Conservation (phyloP, 1,140 invertebrate genomes). For the Ganaspis sp. region DNA sequence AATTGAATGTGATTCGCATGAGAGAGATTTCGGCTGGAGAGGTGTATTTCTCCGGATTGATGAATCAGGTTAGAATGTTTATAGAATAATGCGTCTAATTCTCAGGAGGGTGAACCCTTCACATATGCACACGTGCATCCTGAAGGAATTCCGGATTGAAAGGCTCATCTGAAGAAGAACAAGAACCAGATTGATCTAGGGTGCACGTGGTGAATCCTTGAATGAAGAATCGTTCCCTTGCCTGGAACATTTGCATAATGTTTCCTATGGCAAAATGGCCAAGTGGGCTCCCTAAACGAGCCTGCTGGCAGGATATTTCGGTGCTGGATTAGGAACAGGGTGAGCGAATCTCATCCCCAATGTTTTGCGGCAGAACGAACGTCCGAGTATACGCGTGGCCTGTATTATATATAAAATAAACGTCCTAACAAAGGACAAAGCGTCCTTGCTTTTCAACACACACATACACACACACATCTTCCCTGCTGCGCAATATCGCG, state of each 20-base stretch:
- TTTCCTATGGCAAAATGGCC: constrained; percentile 48
- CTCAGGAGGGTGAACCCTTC: neutral
- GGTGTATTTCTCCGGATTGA: constrained; percentile 18
- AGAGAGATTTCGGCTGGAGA: too few species aligned
- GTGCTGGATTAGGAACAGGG: constrained; percentile 14
- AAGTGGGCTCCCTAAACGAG: constrained; percentile 32
- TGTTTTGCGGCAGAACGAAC: constrained; percentile 25
- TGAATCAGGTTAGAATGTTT: constrained; percentile 21
- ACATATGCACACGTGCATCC: constrained; percentile 46
- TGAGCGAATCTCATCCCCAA: neutral
- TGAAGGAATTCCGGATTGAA: constrained; percentile 39
- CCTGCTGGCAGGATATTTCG: neutral
- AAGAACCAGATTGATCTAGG: constrained; percentile 33
- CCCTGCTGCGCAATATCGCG: constrained; percentile 16
- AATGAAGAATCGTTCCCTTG: constrained; percentile 39
- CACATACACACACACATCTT: constrained; percentile 2
- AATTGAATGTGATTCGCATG: too few species aligned
- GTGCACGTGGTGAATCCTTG: constrained; percentile 50
- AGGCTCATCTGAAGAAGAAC: constrained; percentile 38
- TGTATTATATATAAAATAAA: constrained; percentile 53
- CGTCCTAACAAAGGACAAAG: constrained; percentile 17
- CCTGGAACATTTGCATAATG: constrained; percentile 50
- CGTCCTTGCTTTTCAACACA: neutral
- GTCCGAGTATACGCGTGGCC: constrained; percentile 49
- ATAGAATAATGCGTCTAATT: constrained; percentile 26